phyloP scores from a whole-genome alignment of 1,140 invertebrate species.

The Drosophila pseudoananassae region DNA sequence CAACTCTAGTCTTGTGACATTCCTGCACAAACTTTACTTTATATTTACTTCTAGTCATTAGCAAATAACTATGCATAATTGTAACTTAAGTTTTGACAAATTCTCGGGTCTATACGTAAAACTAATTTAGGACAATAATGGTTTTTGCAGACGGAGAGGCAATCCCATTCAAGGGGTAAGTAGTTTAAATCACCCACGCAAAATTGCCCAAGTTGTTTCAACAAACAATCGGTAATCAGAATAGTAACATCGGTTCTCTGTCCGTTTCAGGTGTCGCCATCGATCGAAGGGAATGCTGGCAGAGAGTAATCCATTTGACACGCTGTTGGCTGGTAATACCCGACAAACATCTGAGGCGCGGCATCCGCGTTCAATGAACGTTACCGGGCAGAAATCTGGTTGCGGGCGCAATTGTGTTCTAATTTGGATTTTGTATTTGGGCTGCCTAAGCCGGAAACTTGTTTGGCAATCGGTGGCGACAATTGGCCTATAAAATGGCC shows the following conservation, averaged over 20 bases:
- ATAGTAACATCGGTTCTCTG: slow-evolving; percentile 43
- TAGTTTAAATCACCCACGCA: background rate
- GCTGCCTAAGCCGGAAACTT: slow-evolving; percentile 67
- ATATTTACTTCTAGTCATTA: slow-evolving; percentile 30
- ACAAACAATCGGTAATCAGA: slow-evolving; percentile 40
- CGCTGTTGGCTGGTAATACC: slow-evolving; percentile 38
- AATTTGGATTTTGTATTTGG: slow-evolving; percentile 55
- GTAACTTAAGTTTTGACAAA: slow-evolving; percentile 22
- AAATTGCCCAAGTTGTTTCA: slow-evolving; percentile 5
- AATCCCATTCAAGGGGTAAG: slow-evolving; percentile 14
- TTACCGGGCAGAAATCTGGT: slow-evolving; percentile 43
- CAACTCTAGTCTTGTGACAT: slow-evolving; percentile 11
- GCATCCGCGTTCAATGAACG: slow-evolving; percentile 80
- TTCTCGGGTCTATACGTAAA: background rate
- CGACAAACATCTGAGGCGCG: slow-evolving; percentile 51
- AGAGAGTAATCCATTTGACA: slow-evolving; percentile 78
- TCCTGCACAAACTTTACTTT: slow-evolving; percentile 14
- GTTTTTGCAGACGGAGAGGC: background rate
- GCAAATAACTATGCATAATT: slow-evolving; percentile 9
- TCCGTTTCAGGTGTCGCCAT: slow-evolving; percentile 42
- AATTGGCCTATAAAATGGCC: slow-evolving; percentile 64
- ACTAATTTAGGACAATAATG: slow-evolving; percentile 12
- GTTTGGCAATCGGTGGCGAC: slow-evolving; percentile 40
- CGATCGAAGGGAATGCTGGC: slow-evolving; percentile 24
- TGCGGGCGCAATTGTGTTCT: slow-evolving; percentile 67